phyloP scores from a whole-genome alignment of 35 echinoderm and acorn worm species.

The Heliocidaris tuberculata region DNA sequence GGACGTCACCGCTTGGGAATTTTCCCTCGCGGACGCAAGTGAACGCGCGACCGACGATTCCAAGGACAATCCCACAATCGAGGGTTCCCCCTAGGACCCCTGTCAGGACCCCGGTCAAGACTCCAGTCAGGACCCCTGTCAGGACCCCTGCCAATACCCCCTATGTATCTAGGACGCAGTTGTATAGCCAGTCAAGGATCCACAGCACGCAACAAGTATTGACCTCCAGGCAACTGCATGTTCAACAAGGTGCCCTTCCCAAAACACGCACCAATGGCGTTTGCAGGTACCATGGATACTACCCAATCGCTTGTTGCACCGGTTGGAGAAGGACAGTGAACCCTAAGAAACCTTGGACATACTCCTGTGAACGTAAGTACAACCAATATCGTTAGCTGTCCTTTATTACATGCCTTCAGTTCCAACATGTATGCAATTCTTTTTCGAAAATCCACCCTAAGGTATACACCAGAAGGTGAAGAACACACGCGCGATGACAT shows the following conservation, averaged over 20 bases:
- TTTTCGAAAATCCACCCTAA: not conserved
- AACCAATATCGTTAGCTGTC: not conserved
- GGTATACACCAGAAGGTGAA: not conserved
- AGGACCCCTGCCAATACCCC: not conserved
- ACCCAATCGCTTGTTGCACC: not conserved
- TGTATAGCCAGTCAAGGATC: not conserved
- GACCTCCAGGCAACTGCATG: not conserved
- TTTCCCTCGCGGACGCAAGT: not conserved
- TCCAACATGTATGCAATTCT: not conserved
- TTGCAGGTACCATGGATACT: slow-evolving; percentile 39
- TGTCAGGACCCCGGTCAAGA: not conserved
- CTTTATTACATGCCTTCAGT: not conserved
- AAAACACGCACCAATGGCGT: slow-evolving; percentile 5
- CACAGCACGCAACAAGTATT: not conserved
- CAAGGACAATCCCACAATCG: not conserved
- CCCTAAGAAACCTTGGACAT: slow-evolving; percentile 23
- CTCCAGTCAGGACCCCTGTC: not conserved
- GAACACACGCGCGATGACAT: not conserved
- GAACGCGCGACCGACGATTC: not conserved
- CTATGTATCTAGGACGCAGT: not conserved
- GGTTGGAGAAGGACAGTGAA: slow-evolving; percentile 32
- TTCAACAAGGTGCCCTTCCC: not conserved
- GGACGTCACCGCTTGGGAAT: not conserved
- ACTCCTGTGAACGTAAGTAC: slow-evolving; percentile 47
- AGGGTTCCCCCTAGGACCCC: not conserved